Evolutionary conservation across 1,140 invertebrate species (phyloP), one percentile per base, ranked within the genome.

Genomic region (Rhopalosiphum padi): DNA sequence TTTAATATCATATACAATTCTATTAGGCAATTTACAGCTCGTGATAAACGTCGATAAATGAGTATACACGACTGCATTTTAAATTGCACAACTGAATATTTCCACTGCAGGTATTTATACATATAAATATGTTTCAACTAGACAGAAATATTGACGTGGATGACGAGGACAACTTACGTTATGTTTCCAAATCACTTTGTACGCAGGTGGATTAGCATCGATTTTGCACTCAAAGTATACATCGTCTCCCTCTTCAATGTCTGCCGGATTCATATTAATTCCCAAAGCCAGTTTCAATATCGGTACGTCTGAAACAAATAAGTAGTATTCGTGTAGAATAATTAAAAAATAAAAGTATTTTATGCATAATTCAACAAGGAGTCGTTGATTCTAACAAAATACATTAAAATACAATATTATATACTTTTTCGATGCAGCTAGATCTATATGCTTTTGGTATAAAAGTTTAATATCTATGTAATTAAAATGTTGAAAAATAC

Each of bases 191-290:
- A 98, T 96, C 94, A 98, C 97, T 97, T 98, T 98, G 95, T 98
- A 98, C 94, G 97, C 97, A 86, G 96, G 96, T 18, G 98, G 98
- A 96, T 98, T 98, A 93, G 98, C 97, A 95, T 97, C 96, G 94
- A 98, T 97, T 95, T 97, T 97, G 95, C 98, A 98, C 95, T 98
- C 97, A 95, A 98, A 98, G 95, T 98, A 98, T 91, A 98, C 98
- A 95, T 98, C 98, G 95, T 98, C 97, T 83, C 97, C 97, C 95
- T 98, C 98, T 95, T 98, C 97, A 94, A 98, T 98, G 95, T 98
- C 97, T 94, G 97, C 96, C 2, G 97, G 97, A 96, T 98, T 98
- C 95, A 98, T 96, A 95, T 97, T 98, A n/a, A 97, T 96, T 48
- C 98, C 98, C 48, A 98, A 95, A 87, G 97, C 96, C 94, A 98